These are phyloP conservation scores for Ciona savignyi DNA, from an alignment of 23 tunicate species.

Conservation along the genomic window DNA sequence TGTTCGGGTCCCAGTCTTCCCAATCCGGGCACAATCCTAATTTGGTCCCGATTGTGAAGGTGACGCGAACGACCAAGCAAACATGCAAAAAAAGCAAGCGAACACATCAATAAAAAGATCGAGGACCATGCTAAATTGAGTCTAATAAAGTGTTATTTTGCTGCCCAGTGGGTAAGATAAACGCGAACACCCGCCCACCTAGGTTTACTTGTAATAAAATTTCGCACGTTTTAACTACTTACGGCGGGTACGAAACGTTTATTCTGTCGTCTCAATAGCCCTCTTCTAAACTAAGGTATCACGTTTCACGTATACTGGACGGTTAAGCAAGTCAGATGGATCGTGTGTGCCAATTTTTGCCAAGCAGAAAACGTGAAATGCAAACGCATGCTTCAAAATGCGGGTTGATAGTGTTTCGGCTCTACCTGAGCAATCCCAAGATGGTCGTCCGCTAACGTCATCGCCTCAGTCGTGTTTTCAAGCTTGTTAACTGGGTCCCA, in stretches of 20 bases:
- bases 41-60: slow-evolving; percentile 5
- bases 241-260: too few relatives aligned
- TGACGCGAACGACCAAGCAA: slow-evolving; percentile 6
- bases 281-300: too few relatives aligned
- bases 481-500: slow-evolving; percentile 82
- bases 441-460: slow-evolving; percentile 82
- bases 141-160: neutral
- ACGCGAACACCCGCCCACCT: too few relatives aligned
- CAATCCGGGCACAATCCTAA: slow-evolving; percentile 97
- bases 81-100: slow-evolving; percentile 8
- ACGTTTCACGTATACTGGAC: too few relatives aligned
- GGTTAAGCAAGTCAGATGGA: too few relatives aligned
- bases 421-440: slow-evolving; percentile 86
- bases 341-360: too few relatives aligned
- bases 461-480: slow-evolving; percentile 77
- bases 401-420: neutral
- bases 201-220: too few relatives aligned
- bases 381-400: neutral
- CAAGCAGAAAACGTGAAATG: too few relatives aligned
- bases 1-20: slow-evolving; percentile 91
- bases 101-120: neutral
- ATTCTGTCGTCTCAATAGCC: too few relatives aligned
- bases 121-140: neutral
- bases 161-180: neutral
- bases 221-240: too few relatives aligned